Evolutionary conservation across 2,113 vertebrate species (phyloP), one percentile per base, ranked within the genome.

Genomic region (Scomber colias): DNA sequence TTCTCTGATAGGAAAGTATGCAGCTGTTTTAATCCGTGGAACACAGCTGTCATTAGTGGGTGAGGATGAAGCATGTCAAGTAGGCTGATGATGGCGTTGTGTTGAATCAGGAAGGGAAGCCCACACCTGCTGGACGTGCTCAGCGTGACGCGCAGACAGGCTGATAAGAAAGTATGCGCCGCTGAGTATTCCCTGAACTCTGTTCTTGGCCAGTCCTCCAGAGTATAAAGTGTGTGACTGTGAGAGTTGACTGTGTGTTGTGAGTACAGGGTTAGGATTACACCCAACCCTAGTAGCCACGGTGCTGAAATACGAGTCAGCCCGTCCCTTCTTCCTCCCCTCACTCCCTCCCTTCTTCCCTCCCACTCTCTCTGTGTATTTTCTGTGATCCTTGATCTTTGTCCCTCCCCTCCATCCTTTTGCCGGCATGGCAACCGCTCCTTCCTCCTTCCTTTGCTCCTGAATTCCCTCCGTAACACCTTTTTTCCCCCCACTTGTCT

Each of bases 261-360:
- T 67, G 88, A 90, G 63, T 83, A 30, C 40, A 84, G 85, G 89
- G 93, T 95, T 94, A 94, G 92, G 90, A 94, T 96, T 95, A 95
- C 96, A 91, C 87, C 94, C 94, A 92, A 86, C 91, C 55, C 92
- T 19, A 27, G 80, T 4, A 72, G 89, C 94, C 91, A 83, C 90
- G 86, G 85, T 81, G 79, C 92, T 93, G 97, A 94, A 97, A 97
- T 92, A 89, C 13, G 95, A 98, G 95, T 95, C 93, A 90, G 83
- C 90, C 94, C 88, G 15, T 79, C 88, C 87, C 85, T 87, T 81
- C 79, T 75, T 92, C 85, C 55, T 82, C 73, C 66, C 63, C 83
- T 85, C 79, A 40, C 9, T 40, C 35, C 35, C 35, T 92, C 83
- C 51, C 81, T 75, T 63, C 56, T 82, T 86, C 81, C 83, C 78